Base-by-base conservation (phyloP, 1,140 invertebrate genomes). In the Drosophila bipectinata region DNA sequence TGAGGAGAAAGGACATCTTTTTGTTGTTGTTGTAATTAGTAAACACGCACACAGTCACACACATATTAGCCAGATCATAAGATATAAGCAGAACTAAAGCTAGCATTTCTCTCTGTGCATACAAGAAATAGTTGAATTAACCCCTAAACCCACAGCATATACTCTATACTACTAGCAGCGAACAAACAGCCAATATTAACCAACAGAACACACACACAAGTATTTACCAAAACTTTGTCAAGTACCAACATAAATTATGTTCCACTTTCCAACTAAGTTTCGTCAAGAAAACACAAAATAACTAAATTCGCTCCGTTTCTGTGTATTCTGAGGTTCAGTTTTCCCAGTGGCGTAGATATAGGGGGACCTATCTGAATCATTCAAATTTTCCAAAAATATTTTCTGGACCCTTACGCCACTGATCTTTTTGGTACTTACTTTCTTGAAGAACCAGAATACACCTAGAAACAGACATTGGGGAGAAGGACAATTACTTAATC, bases 1-100 rank as follows among this genome's bases (percentile, higher is more conserved):
- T 53, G 8, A 8, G 14, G 5, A 41, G 5, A 49, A n/a, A 47
- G 26, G 32, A 54, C 44, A 52, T 58, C 54, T 61, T 63, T 81
- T 73, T 72, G 77, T 83, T 81, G 63, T 84, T 77, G 81, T 81
- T 84, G 72, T 77, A 81, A 49, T 74, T 74, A 84, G 73, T 49
- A 79, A 72, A 79, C 41, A 62, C 21, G 53, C 47, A 52, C 53
- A 28, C 44, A 58, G 26, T 64, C n/a, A 45, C 49, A 54, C 54
- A 62, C 52, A 44, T 58, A 60, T 60, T 55, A 66, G 52, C 66
- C 37, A 57, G 52, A 15, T 21, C 44, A 71, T 39, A 76, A 37
- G 12, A 68, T 28, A 73, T 52, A 56, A 28, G 52, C 51, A 53
- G 37, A 71, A 83, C 68, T 49, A 75, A 82, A 69, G 34, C 66